Percentiles rank a stretch among this genome's conserved stretches.
phyloP scores from a whole-genome alignment of 2,113 vertebrate genomes.

The Asarcornis scutulata region DNA sequence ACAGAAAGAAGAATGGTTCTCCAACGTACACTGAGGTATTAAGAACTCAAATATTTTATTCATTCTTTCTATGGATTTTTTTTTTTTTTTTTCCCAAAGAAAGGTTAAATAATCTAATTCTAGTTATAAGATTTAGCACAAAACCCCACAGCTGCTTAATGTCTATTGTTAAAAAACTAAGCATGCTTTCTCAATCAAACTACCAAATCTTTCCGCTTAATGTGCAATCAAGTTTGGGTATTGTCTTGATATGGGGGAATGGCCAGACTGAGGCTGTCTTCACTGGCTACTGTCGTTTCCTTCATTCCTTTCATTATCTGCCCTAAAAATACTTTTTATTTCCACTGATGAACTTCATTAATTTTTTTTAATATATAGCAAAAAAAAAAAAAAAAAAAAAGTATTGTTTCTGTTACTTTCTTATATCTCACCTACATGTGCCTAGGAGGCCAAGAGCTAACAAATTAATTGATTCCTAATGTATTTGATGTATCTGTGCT shows the following conservation, averaged over 20 bases:
- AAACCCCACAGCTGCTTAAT: neutral
- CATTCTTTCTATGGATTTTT: neutral
- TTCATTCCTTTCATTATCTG: neutral
- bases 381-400: neutral
- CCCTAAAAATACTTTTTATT: neutral
- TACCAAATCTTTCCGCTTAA: neutral
- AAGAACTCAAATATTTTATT: conserved; percentile 42
- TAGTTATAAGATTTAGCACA: neutral
- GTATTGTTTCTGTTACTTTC: neutral
- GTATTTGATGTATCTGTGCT: neutral
- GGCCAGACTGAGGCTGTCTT: neutral
- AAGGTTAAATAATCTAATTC: conserved; percentile 4
- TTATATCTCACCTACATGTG: neutral
- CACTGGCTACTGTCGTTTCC: neutral
- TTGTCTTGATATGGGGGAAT: neutral
- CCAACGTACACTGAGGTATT: conserved; percentile 29
- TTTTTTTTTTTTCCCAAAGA: neutral
- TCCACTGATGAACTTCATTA: neutral
- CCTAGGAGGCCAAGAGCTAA: neutral
- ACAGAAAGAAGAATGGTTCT: neutral
- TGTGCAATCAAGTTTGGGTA: neutral
- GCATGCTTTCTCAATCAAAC: neutral
- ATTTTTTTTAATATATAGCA: neutral
- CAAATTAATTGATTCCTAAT: neutral
- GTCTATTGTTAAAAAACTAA: conserved; percentile 9